phyloP scores from a whole-genome alignment of 2,113 vertebrate genomes.

The Poeciliopsis retropinna region DNA sequence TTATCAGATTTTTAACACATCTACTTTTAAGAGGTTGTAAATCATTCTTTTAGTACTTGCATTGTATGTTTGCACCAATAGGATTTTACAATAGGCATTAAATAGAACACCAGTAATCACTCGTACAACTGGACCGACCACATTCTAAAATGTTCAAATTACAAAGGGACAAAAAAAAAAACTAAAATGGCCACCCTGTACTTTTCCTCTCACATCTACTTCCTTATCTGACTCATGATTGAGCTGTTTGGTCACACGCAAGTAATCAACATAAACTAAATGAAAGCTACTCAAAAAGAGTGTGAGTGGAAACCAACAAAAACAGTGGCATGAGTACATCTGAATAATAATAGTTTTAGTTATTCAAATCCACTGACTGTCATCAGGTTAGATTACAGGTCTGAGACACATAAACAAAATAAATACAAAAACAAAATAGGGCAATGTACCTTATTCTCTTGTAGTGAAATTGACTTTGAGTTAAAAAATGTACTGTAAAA shows the following conservation, averaged over 20 bases:
- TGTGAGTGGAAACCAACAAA: neutral
- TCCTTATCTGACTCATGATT: constrained; percentile 7
- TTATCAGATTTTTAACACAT: neutral
- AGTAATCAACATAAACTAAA: neutral
- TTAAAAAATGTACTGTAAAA: neutral
- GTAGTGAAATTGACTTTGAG: neutral
- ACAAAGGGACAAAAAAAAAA: neutral
- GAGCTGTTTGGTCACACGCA: neutral
- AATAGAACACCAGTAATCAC: neutral
- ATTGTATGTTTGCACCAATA: neutral
- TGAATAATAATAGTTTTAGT: neutral
- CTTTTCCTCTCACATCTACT: neutral
- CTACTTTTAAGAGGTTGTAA: neutral
- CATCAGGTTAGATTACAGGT: neutral
- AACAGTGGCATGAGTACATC: neutral
- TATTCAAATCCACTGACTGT: too few species aligned
- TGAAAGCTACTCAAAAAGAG: neutral
- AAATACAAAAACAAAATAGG: neutral
- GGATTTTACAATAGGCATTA: neutral
- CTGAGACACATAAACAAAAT: neutral
- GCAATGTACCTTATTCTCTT: neutral
- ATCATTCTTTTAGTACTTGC: neutral
- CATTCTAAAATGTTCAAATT: constrained; percentile 13
- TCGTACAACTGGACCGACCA: neutral
- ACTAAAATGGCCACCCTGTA: neutral